These are phyloP conservation scores for Mayetiola destructor DNA, from an alignment of 2,888 invertebrate genomes.

Conservation along the genomic window DNA sequence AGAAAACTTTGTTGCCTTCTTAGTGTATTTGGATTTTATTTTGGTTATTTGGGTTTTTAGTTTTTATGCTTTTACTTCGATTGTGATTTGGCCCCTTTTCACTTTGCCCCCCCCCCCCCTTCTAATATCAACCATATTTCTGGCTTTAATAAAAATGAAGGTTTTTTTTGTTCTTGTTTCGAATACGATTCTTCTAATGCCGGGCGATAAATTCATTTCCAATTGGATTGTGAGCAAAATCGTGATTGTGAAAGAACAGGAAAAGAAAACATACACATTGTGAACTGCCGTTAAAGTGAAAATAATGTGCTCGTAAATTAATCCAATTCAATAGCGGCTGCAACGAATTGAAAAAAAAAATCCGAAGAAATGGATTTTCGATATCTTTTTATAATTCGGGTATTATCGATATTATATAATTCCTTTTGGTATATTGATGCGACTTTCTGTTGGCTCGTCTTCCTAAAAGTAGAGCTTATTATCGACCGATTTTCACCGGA, in stretches of 20 bases:
- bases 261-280: not conserved
- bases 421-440: conserved; percentile 3
- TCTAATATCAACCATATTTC: not conserved
- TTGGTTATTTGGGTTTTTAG: not conserved
- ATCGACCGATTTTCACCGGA: too few species aligned
- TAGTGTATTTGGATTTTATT: not conserved
- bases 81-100: not conserved
- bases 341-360: not conserved
- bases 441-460: not conserved
- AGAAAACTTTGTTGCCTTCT: not conserved
- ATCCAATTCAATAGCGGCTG: not conserved
- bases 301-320: conserved; percentile 1
- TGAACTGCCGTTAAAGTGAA: not conserved
- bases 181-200: too few species aligned
- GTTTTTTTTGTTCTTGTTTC: conserved; percentile 1
- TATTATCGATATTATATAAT: conserved; percentile 10
- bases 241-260: conserved; percentile 5
- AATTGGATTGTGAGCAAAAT: conserved; percentile 7
- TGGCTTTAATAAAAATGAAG: too few species aligned
- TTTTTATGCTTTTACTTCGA: not conserved
- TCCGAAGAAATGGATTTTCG: conserved; percentile 1
- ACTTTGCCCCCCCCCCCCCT: not conserved
- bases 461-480: too few species aligned
- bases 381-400: not conserved
- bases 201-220: conserved; percentile 12